Evolutionary conservation across 1,140 invertebrate species (phyloP).

Genomic region (Nephila pilipes): DNA sequence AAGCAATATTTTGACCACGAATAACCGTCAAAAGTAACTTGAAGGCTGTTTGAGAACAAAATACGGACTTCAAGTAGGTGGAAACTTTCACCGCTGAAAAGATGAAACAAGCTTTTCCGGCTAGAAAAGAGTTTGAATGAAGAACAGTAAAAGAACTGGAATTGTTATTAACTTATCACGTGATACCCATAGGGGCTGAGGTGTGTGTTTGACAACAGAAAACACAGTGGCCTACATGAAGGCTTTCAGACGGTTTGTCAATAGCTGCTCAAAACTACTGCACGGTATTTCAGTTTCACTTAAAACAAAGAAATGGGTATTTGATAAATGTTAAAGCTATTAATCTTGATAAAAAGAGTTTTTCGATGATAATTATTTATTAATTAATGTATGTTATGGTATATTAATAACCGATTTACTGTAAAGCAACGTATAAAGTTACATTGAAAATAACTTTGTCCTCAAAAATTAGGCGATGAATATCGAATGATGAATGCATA

Average conservation of each 20-base stretch:
- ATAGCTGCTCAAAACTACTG: too few species aligned
- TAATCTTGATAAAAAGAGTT: too few species aligned
- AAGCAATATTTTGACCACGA: too few species aligned
- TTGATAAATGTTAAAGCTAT: too few species aligned
- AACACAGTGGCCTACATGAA: constrained; percentile 18
- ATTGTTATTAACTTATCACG: neutral
- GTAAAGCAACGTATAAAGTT: too few species aligned
- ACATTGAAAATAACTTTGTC: too few species aligned
- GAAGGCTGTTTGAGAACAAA: neutral
- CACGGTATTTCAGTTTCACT: neutral
- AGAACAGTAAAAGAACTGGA: neutral
- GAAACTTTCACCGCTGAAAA: neutral
- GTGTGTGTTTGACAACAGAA: neutral
- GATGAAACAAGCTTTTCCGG: constrained; percentile 21
- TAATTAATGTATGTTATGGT: too few species aligned
- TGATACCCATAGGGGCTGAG: neutral
- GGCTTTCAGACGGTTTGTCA: neutral
- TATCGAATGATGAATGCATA: too few species aligned
- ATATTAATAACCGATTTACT: too few species aligned
- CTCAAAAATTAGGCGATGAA: too few species aligned
- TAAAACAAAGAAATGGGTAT: neutral
- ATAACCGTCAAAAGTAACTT: too few species aligned
- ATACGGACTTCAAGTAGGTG: neutral
- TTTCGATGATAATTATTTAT: too few species aligned
- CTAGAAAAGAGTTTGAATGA: neutral